phyloP scores from a whole-genome alignment of 2,888 invertebrate species.

The Polydrusus tereticollis region DNA sequence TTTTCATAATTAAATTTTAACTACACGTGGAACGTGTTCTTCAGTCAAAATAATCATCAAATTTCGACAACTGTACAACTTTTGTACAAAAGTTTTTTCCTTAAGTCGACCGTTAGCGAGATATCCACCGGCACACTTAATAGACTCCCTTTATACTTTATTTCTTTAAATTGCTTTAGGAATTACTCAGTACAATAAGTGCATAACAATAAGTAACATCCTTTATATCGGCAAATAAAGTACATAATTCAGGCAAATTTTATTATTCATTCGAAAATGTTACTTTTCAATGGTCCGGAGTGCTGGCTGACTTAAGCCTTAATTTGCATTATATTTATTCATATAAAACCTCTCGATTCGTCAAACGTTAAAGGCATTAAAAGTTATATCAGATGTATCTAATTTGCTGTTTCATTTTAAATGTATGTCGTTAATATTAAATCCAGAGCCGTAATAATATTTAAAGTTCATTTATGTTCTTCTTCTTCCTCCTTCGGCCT shows the following conservation, averaged over 20 bases:
- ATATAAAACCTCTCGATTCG: conserved; percentile 3
- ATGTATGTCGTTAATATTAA: neutral
- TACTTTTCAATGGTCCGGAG: neutral
- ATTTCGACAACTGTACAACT: too few species aligned
- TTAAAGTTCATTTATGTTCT: too few species aligned
- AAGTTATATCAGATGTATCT: neutral
- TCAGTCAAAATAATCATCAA: too few species aligned
- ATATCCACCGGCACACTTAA: too few species aligned
- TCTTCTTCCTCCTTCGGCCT: too few species aligned
- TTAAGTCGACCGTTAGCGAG: too few species aligned
- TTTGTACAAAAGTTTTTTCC: too few species aligned
- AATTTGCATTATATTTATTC: conserved; percentile 12
- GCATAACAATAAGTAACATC: neutral
- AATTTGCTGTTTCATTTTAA: conserved; percentile 1
- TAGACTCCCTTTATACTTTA: too few species aligned
- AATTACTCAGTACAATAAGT: neutral
- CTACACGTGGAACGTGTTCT: too few species aligned
- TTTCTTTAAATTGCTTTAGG: too few species aligned
- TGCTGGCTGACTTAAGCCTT: neutral
- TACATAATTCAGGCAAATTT: neutral
- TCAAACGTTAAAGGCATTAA: conserved; percentile 4
- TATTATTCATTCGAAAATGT: neutral
- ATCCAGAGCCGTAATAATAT: neutral
- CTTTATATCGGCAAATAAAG: neutral
- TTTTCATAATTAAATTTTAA: too few species aligned